Evolutionary conservation across 2,113 vertebrate species (phyloP).

Genomic region (Campylomormyrus tamandua): DNA sequence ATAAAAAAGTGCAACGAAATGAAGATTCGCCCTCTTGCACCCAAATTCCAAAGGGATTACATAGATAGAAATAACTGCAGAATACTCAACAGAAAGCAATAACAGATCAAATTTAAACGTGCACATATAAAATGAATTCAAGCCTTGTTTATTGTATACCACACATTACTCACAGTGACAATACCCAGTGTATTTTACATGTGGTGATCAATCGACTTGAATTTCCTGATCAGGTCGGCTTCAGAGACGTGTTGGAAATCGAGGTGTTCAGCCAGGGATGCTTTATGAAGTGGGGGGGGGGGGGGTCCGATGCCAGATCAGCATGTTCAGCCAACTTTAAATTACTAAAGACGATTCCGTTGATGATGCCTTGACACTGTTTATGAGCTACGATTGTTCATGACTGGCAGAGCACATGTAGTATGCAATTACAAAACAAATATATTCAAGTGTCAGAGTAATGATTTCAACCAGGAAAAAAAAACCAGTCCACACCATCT

Average conservation of each 20-base stretch:
- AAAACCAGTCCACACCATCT: neutral
- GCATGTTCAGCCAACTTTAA: neutral
- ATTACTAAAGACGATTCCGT: neutral
- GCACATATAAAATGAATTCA: constrained; percentile 3
- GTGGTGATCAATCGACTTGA: constrained; percentile 4
- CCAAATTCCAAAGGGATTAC: neutral
- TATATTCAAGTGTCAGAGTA: neutral
- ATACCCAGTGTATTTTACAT: constrained; percentile 6
- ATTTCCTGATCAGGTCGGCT: neutral
- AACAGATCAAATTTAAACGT: neutral
- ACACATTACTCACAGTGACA: constrained; percentile 16
- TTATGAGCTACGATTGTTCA: neutral
- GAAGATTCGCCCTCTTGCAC: neutral
- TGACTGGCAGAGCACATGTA: neutral
- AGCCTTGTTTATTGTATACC: constrained; percentile 3
- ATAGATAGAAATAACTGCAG: neutral
- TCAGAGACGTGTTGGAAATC: constrained; percentile 3
- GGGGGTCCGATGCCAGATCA: neutral
- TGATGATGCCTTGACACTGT: neutral
- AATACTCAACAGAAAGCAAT: neutral
- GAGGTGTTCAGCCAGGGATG: neutral
- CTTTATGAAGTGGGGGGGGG: neutral
- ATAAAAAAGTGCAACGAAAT: neutral
- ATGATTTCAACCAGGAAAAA: neutral
- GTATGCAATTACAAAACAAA: neutral